phyloP scores from a whole-genome alignment of 2,797 vertebrate genomes.

The Ammospiza maritima region DNA sequence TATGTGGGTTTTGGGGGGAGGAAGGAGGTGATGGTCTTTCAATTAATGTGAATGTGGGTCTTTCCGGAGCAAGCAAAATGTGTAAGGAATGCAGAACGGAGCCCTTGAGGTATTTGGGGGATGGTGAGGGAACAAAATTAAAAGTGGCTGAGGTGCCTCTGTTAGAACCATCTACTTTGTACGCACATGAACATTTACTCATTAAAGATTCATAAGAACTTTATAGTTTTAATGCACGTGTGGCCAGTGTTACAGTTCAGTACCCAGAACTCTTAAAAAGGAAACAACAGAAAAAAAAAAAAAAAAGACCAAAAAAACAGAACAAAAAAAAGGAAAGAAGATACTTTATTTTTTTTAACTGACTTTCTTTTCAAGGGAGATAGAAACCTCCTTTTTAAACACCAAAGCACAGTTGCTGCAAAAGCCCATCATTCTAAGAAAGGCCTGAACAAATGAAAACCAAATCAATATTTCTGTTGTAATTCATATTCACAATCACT shows the following conservation, averaged over 20 bases:
- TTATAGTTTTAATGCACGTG: slow-evolving; percentile 55
- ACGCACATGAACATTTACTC: not conserved
- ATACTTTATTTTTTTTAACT: not conserved
- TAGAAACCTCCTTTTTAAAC: not conserved
- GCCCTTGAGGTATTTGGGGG: slow-evolving; percentile 61
- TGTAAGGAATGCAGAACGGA: slow-evolving; percentile 44
- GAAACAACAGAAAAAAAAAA: not conserved
- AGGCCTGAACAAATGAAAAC: not conserved
- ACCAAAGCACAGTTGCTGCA: not conserved
- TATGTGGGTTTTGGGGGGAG: not conserved
- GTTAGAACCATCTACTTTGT: slow-evolving; percentile 34
- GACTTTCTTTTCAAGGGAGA: not conserved
- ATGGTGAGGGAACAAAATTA: slow-evolving; percentile 50
- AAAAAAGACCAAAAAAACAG: not conserved
- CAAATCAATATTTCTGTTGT: not conserved
- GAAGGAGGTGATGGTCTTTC: not conserved
- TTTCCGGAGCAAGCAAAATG: slow-evolving; percentile 3
- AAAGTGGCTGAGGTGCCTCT: slow-evolving; percentile 29
- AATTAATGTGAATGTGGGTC: not conserved
- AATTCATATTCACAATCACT: not conserved
- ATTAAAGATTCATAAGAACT: slow-evolving; percentile 61
- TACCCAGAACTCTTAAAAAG: slow-evolving; percentile 7
- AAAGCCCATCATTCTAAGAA: not conserved
- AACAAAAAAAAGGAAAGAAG: not conserved
- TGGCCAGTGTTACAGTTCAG: slow-evolving; percentile 33